Evolutionary conservation across 2,888 invertebrate species (phyloP).

Genomic region (Harpalus rufipes): DNA sequence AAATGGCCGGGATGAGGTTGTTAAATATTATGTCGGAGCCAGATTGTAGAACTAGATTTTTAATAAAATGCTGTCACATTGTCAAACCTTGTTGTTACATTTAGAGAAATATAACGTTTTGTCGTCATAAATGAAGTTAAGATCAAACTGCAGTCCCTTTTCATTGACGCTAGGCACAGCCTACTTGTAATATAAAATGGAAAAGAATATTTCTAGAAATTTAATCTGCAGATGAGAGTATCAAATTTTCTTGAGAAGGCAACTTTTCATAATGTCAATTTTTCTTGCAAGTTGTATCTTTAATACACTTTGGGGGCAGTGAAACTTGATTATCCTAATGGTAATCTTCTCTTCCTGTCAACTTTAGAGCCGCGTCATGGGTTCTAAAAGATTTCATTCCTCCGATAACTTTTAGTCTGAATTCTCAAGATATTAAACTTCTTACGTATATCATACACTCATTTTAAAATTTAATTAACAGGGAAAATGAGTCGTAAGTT

Average conservation of each 20-base stretch:
- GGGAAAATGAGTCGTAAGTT: slow-evolving; percentile 5
- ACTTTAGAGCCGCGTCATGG: neutral
- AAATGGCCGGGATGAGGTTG: no score
- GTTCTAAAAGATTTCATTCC: slow-evolving; percentile 8
- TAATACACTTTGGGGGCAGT: neutral
- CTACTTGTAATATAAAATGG: neutral
- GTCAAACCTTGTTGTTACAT: no score
- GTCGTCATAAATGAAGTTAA: no score
- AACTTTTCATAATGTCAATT: slow-evolving; percentile 4
- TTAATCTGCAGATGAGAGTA: neutral
- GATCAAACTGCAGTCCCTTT: no score
- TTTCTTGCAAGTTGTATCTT: slow-evolving; percentile 10
- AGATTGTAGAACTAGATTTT: no score
- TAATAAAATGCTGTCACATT: no score
- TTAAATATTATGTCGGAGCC: no score
- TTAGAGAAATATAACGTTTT: no score
- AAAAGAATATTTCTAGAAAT: neutral
- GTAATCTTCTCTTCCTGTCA: neutral
- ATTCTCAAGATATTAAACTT: slow-evolving; percentile 13
- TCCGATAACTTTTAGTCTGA: neutral
- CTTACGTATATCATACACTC: neutral
- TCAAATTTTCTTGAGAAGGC: neutral
- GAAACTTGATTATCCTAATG: slow-evolving; percentile 27
- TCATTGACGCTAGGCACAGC: no score
- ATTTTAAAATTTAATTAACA: slow-evolving; percentile 21